Percentiles rank a stretch among this genome's conserved stretches.
phyloP scores from a whole-genome alignment of 1,140 invertebrate species.

The Brachionus paranguensis region DNA sequence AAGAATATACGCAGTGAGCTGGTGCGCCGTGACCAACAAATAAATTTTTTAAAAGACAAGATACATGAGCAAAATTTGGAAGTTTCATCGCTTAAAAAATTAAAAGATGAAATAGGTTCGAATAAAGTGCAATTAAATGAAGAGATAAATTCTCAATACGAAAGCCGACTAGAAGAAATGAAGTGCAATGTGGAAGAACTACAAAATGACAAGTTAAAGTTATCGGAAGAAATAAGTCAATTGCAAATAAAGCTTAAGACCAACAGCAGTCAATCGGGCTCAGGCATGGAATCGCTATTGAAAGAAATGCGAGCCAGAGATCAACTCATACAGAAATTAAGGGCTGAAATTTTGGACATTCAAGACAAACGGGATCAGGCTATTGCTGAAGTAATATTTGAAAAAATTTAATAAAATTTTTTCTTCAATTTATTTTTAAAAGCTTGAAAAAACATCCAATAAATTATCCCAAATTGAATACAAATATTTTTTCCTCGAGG shows the following conservation, averaged over 20 bases:
- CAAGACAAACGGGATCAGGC: slow-evolving; percentile 51
- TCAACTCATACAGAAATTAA: slow-evolving; percentile 52
- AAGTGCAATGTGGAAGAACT: slow-evolving; percentile 48
- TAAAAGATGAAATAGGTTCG: not conserved
- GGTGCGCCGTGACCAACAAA: not conserved
- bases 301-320: slow-evolving; percentile 51
- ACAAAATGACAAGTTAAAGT: slow-evolving; percentile 48
- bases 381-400: slow-evolving; percentile 46
- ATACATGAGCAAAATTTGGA: slow-evolving; percentile 20
- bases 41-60: slow-evolving; percentile 13
- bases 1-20: slow-evolving; percentile 7
- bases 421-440: not conserved
- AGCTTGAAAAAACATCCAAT: not conserved
- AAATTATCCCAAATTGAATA: slow-evolving; percentile 4
- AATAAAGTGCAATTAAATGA: not conserved
- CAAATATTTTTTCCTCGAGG: slow-evolving; percentile 15
- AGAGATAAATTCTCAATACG: slow-evolving; percentile 44
- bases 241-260: slow-evolving; percentile 43
- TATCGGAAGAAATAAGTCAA: slow-evolving; percentile 48
- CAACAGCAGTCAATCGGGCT: slow-evolving; percentile 46
- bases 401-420: not conserved
- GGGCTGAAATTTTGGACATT: slow-evolving; percentile 48
- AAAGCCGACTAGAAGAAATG: slow-evolving; percentile 47
- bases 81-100: not conserved
- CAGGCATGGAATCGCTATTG: slow-evolving; percentile 48